These are phyloP conservation scores for Melitaea athalia DNA, from an alignment of 2,888 invertebrate genomes.

Conservation along the genomic window DNA sequence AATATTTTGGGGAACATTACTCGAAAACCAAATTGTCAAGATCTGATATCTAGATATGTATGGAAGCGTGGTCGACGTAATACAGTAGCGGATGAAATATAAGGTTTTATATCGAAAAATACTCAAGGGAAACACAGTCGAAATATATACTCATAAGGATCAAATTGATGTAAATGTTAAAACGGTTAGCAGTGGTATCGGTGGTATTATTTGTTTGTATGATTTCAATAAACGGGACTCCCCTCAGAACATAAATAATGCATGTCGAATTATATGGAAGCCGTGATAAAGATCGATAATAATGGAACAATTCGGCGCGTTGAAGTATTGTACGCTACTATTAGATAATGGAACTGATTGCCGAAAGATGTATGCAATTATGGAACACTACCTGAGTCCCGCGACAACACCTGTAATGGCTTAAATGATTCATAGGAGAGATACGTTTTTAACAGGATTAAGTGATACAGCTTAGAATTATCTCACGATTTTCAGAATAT, in stretches of 20 bases:
- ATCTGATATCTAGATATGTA: conserved; percentile 48
- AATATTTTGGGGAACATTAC: conserved; percentile 48
- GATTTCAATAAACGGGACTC: conserved; percentile 73
- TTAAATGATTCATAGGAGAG: no score
- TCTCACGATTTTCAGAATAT: no score
- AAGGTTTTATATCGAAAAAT: conserved; percentile 4
- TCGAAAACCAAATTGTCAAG: conserved; percentile 50
- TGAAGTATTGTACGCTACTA: conserved; percentile 33
- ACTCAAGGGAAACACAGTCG: conserved; percentile 1
- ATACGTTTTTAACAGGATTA: no score
- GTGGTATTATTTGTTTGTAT: conserved; percentile 63
- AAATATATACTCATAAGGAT: conserved; percentile 4
- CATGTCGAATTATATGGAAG: conserved; percentile 67
- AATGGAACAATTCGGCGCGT: conserved; percentile 51
- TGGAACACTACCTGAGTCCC: neutral
- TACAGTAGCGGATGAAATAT: conserved; percentile 18
- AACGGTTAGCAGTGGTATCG: conserved; percentile 21
- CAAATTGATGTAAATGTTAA: conserved; percentile 8
- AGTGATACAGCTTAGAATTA: no score
- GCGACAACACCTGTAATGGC: no score
- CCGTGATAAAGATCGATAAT: conserved; percentile 44
- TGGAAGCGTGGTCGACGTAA: conserved; percentile 40
- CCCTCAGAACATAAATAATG: conserved; percentile 75
- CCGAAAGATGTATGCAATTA: conserved; percentile 14
- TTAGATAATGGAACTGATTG: conserved; percentile 12